Evolutionary conservation across 2,888 invertebrate genomes (phyloP).

Genomic region (Linnaemya vulpina): DNA sequence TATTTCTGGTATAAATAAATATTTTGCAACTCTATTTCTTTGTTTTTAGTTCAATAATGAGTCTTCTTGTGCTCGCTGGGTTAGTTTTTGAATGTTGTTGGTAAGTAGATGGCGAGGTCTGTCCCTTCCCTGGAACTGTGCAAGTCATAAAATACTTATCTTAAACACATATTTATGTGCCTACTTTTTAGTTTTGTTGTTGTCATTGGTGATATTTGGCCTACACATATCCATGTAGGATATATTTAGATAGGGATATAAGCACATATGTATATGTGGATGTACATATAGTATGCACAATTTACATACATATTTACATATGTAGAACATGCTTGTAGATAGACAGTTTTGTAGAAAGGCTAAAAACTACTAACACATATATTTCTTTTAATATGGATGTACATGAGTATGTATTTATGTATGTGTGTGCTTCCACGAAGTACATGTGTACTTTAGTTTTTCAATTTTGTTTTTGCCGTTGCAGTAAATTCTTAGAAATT

Average conservation of each 20-base stretch:
- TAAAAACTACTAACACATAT: slow-evolving; percentile 58
- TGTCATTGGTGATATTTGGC: slow-evolving; percentile 53
- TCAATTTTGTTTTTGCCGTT: slow-evolving; percentile 23
- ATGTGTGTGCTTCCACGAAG: neutral
- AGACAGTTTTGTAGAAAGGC: slow-evolving; percentile 30
- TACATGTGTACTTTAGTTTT: neutral
- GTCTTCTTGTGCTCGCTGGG: slow-evolving; percentile 14
- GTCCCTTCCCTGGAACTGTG: slow-evolving; percentile 43
- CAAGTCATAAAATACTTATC: slow-evolving; percentile 26
- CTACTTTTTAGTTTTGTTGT: slow-evolving; percentile 39
- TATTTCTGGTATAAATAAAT: too few relatives aligned
- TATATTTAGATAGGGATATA: slow-evolving; percentile 6
- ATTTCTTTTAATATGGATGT: neutral
- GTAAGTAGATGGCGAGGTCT: neutral
- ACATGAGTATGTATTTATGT: neutral
- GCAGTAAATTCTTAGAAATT: slow-evolving; percentile 60
- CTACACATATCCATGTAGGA: neutral
- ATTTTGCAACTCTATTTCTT: too few relatives aligned
- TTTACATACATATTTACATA: neutral
- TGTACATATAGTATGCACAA: too few relatives aligned
- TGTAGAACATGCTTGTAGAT: slow-evolving; percentile 3
- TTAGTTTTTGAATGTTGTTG: neutral
- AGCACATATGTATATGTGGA: neutral
- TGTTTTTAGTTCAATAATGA: too few relatives aligned
- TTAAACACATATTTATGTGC: slow-evolving; percentile 37